phyloP scores from a whole-genome alignment of 2,797 vertebrate genomes.

The Micromesistius poutassou region DNA sequence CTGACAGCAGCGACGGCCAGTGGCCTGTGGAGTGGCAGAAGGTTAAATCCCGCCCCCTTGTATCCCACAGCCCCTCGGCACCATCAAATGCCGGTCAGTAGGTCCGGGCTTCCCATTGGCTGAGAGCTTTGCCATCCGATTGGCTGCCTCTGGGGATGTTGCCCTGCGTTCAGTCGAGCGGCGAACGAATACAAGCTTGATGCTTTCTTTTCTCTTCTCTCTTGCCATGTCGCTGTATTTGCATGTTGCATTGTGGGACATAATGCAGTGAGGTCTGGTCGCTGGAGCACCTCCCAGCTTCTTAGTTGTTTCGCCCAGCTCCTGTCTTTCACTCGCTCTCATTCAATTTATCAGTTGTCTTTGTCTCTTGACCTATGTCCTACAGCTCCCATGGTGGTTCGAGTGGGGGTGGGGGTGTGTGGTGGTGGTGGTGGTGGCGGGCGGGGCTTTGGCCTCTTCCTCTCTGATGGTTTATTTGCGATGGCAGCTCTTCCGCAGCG shows the following conservation, averaged over 20 bases:
- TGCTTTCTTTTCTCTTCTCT: conserved; percentile 30
- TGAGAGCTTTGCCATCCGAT: conserved; percentile 48
- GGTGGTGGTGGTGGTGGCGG: too few relatives aligned
- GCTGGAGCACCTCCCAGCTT: too few relatives aligned
- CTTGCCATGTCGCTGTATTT: conserved; percentile 38
- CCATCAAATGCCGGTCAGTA: conserved; percentile 69
- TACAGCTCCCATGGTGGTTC: not conserved
- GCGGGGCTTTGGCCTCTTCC: too few relatives aligned
- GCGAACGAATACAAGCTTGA: conserved; percentile 47
- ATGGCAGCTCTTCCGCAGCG: too few relatives aligned
- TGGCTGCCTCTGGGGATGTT: conserved; percentile 65
- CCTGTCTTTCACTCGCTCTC: not conserved
- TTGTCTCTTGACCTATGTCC: not conserved
- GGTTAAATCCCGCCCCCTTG: conserved; percentile 38
- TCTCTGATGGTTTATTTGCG: too few relatives aligned
- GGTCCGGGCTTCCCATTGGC: conserved; percentile 63
- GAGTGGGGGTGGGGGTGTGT: not conserved
- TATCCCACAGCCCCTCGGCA: conserved; percentile 67
- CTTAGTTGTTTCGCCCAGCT: not conserved
- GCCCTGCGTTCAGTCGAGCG: conserved; percentile 60
- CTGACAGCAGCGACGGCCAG: not conserved
- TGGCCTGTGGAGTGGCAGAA: not conserved
- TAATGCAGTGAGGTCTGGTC: too few relatives aligned
- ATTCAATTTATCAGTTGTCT: not conserved
- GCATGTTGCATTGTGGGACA: conserved; percentile 30